phyloP scores from a whole-genome alignment of 2,113 vertebrate genomes.

The Lepus americanus region DNA sequence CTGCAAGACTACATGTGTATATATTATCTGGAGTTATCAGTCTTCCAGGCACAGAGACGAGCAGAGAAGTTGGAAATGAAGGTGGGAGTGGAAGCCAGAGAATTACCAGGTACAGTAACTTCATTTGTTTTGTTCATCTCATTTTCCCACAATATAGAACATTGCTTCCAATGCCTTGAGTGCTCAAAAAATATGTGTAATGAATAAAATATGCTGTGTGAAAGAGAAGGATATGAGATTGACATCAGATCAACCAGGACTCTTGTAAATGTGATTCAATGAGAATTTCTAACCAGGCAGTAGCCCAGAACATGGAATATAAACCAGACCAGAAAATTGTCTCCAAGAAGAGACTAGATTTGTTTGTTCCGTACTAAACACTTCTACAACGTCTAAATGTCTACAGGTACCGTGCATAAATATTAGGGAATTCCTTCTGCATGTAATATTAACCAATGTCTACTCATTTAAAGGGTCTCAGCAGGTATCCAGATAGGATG shows the following conservation, averaged over 20 bases:
- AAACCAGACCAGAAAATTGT: neutral
- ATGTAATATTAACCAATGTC: neutral
- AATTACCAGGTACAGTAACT: neutral
- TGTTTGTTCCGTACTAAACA: neutral
- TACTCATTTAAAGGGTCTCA: neutral
- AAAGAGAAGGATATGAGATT: neutral
- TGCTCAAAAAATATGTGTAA: neutral
- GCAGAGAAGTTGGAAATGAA: neutral
- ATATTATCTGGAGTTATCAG: neutral
- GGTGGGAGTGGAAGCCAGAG: neutral
- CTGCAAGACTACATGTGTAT: neutral
- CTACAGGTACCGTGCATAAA: neutral
- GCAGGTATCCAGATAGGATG: neutral
- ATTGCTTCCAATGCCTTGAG: neutral
- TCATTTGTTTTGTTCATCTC: neutral
- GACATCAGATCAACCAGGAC: neutral
- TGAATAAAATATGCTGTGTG: neutral
- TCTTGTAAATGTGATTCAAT: neutral
- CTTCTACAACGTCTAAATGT: neutral
- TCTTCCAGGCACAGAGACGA: neutral
- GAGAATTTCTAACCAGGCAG: neutral
- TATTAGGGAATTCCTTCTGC: slow-evolving; percentile 18
- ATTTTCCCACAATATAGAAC: neutral
- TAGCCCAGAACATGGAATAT: neutral
- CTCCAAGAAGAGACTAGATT: neutral